Evolutionary conservation across 2,113 vertebrate species (phyloP).

Genomic region (Mastomys coucha): DNA sequence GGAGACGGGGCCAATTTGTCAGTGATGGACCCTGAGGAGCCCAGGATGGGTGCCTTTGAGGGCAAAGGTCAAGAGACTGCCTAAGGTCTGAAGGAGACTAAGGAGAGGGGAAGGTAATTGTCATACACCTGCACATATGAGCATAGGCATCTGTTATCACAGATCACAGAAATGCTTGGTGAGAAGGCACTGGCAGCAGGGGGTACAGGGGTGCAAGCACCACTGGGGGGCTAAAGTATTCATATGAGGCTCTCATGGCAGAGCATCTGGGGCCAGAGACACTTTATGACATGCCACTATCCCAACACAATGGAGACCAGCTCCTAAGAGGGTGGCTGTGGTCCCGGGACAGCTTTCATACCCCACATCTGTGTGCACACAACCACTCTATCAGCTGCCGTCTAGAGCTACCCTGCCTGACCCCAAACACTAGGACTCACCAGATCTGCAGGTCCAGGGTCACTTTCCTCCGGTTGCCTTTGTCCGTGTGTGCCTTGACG

Average conservation of each 20-base stretch:
- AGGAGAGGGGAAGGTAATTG: not conserved
- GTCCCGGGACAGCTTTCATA: not conserved
- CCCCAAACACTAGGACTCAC: conserved; percentile 82
- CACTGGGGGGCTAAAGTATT: not conserved
- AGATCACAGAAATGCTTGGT: not conserved
- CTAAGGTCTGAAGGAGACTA: not conserved
- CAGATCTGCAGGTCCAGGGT: conserved; percentile 93
- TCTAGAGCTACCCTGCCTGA: not conserved
- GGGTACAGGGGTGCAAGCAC: not conserved
- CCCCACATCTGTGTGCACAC: not conserved
- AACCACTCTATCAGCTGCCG: not conserved
- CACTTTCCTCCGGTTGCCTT: conserved; percentile 92
- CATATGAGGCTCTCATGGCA: not conserved
- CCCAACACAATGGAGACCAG: not conserved
- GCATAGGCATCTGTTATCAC: not conserved
- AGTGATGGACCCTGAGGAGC: not conserved
- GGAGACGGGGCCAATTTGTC: not conserved
- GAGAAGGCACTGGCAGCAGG: not conserved
- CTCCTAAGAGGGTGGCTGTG: not conserved
- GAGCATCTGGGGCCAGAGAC: not conserved
- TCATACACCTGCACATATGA: not conserved
- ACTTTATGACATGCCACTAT: not conserved
- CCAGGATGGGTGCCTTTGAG: not conserved
- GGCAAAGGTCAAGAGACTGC: not conserved
- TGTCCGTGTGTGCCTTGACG: conserved; percentile 92